A percentile compares a stretch with the other conserved stretches of the same genome.
phyloP scores from a whole-genome alignment of 2,113 vertebrate species.

The Orcinus orca region DNA sequence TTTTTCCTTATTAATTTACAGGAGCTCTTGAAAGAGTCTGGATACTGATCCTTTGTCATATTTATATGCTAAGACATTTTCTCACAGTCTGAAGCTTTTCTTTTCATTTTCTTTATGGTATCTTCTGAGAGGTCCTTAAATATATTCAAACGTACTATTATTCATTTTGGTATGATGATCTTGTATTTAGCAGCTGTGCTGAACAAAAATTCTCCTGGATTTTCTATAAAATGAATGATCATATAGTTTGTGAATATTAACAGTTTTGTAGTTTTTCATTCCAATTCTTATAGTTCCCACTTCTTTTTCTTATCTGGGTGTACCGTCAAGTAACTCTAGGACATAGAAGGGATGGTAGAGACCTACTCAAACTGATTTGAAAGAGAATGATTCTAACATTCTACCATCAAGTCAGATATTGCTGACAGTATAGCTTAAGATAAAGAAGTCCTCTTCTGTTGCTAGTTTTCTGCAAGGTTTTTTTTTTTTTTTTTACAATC shows the following conservation, averaged over 20 bases:
- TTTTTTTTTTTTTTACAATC: not conserved
- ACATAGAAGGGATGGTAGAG: not conserved
- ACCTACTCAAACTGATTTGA: not conserved
- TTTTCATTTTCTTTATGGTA: not conserved
- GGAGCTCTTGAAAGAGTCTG: not conserved
- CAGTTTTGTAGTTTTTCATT: not conserved
- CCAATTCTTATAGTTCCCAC: not conserved
- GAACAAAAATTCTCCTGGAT: not conserved
- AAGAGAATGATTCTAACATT: not conserved
- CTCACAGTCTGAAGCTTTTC: not conserved
- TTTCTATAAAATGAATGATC: not conserved
- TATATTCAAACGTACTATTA: not conserved
- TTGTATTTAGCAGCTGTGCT: not conserved
- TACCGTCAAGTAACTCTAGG: not conserved
- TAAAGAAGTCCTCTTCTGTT: not conserved
- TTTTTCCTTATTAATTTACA: not conserved
- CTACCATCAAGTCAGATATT: not conserved
- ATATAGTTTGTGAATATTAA: not conserved
- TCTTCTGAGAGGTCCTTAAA: not conserved
- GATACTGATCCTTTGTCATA: not conserved
- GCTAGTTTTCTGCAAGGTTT: not conserved
- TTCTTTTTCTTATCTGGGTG: not conserved
- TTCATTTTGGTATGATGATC: not conserved
- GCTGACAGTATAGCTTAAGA: not conserved
- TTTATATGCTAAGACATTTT: not conserved